Base-by-base conservation (phyloP, 2,888 invertebrate genomes). In the Cactoblastis cactorum region DNA sequence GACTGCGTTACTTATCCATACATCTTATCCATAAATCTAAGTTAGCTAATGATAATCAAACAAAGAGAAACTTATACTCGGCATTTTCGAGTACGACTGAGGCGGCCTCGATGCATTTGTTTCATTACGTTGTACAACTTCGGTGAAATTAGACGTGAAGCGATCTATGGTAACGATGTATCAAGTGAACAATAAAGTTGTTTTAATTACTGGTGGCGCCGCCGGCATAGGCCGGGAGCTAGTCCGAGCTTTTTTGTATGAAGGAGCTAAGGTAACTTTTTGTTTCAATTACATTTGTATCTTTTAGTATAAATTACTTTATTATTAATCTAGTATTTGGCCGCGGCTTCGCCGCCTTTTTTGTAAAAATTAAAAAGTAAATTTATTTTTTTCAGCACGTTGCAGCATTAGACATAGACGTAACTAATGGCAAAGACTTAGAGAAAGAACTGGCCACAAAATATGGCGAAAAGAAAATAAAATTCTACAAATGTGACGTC, bases 181-280 rank as follows among this genome's bases (percentile, higher is more conserved):
- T 51, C 71, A 77, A 38, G 63, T 71, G 6, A 62, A 65, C 50
- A 71, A 71, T 53, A 82, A 81, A 67, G 78, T 85, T 0, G 66
- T 81, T 49, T 54, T 87, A 15, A 64, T 86, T 3, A 87, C 86
- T 0, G 86, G 86, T 0, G 86, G 77, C 0, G 82, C 85, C 0
- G 72, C 71, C 0, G 86, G 86, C 0, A 83, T 87, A 0, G 86
- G 86, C 0, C 79, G 82, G 28, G 79, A 74, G 1, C 58, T 81
- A 0, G 80, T 79, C 0, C 61, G 58, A 18, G 71, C 75, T 0
- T 70, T 83, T 37, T 47, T 80, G 39, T 65, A 78, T 2, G 71
- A 73, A 53, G 80, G 78, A 19, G 83, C 82, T 1, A 82, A 81
- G 69, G 86, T 83, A 60, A n/a, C n/a, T n/a, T n/a, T n/a, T n/a